Base-by-base conservation (phyloP, 2,888 invertebrate species). In the Metacarcinus magister region DNA sequence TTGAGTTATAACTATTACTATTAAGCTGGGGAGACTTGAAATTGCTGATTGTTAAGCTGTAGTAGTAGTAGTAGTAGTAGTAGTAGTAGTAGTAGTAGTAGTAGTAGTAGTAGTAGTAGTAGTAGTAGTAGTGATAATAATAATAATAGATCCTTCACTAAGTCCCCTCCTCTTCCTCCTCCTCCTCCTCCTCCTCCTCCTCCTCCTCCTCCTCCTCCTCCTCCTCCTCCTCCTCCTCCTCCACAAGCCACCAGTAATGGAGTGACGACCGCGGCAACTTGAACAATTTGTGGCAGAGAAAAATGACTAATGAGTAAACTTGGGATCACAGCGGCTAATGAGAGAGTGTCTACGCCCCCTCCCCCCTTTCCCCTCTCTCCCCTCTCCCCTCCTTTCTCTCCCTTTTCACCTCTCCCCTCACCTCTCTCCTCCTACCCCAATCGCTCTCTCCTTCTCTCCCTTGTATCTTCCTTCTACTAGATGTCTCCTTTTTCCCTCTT, bases 241-340 rank as follows among this genome's bases (percentile, higher is more conserved):
- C 48, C 46, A 94, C 43, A 82, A 82, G 44, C 89, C 54, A 39
- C n/a, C 89, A 46, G 89, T 94, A 94, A 94, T 94, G 94, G 94
- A 94, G 94, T 94, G 94, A 94, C 94, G 90, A 94, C 89, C 94
- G 23, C 94, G 54, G 48, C 94, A 94, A 94, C 94, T 94, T 94
- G 94, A 28, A 94, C 94, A 94, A 94, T 94, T 94, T 89, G 94
- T 32, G 89, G 43, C 94, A 39, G 89, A 48, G 90, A 94, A 94
- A 94, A 94, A 94, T 89, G 82, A 60, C 94, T 94, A 94, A 94
- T 94, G 94, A 94, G 94, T 87, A 94, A 94, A 94, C 94, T 94
- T 94, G 89, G 87, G 94, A 94, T 94, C 94, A 94, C 94, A 94
- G 94, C 89, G 32, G 94, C 94, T 94, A 94, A 94, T 94, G 94